Evolutionary conservation across 2,888 invertebrate genomes (phyloP).

Genomic region (Helobdella robusta): DNA sequence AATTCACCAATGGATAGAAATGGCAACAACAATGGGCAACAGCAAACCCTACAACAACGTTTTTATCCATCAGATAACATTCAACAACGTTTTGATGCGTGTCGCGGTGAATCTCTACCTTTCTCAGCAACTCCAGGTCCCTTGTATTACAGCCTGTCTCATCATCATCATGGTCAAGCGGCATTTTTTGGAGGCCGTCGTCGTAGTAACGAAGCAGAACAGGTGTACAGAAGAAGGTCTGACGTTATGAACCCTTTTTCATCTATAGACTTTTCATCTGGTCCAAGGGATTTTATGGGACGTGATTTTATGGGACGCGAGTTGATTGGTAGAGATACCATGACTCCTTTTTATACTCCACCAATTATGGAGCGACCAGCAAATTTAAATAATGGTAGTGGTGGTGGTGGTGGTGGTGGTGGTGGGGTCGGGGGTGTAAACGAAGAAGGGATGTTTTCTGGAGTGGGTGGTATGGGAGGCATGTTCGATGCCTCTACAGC

Average conservation of each 20-base stretch:
- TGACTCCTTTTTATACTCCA: constrained; percentile 23
- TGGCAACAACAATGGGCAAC: not conserved
- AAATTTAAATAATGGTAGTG: too few relatives aligned
- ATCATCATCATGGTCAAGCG: constrained; percentile 16
- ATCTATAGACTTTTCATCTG: constrained; percentile 19
- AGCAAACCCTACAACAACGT: constrained; percentile 10
- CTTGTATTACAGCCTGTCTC: constrained; percentile 22
- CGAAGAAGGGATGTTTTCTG: constrained; percentile 19
- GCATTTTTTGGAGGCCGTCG: constrained; percentile 23
- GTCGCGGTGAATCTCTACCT: constrained; percentile 18
- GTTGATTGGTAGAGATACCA: constrained; percentile 19
- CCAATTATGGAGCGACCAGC: constrained; percentile 11
- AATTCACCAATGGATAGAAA: too few relatives aligned
- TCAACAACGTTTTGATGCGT: constrained; percentile 22
- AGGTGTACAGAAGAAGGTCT: constrained; percentile 20
- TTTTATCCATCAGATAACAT: constrained; percentile 4
- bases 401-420: too few relatives aligned
- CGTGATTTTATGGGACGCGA: constrained; percentile 22
- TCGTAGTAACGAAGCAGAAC: constrained; percentile 17
- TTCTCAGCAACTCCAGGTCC: constrained; percentile 24
- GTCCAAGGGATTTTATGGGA: constrained; percentile 15
- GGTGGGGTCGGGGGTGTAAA: not conserved
- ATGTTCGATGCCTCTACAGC: constrained; percentile 23
- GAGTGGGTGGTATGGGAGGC: constrained; percentile 19
- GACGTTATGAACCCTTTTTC: constrained; percentile 23